Percentiles rank a stretch among this genome's conserved stretches.
Evolutionary conservation across 2,113 vertebrate genomes (phyloP).

Genomic region (Rhinopithecus roxellana): DNA sequence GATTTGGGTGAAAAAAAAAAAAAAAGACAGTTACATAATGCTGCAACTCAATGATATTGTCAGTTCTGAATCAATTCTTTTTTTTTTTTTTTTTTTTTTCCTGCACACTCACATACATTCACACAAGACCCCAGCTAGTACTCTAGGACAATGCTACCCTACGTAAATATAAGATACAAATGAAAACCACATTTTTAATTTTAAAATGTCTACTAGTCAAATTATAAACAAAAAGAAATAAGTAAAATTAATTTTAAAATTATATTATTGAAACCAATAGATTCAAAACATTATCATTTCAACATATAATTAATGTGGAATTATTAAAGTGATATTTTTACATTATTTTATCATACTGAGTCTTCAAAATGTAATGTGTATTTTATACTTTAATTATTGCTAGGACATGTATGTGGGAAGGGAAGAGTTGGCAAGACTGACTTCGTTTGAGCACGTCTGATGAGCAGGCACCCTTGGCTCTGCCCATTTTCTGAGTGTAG

Average conservation of each 20-base stretch:
- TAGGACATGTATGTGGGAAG: rapidly evolving
- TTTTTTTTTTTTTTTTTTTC: not conserved
- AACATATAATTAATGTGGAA: not conserved
- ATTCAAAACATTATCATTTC: not conserved
- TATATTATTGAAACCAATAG: not conserved
- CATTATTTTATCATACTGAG: not conserved
- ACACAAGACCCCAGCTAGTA: not conserved
- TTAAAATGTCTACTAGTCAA: not conserved
- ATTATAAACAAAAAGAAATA: not conserved
- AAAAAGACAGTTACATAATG: not conserved
- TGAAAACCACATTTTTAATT: not conserved
- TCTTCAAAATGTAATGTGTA: not conserved
- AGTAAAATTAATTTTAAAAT: not conserved
- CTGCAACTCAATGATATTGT: not conserved
- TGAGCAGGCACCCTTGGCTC: not conserved
- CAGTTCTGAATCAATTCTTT: not conserved
- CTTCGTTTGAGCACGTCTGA: not conserved
- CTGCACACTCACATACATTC: not conserved
- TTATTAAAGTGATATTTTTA: not conserved
- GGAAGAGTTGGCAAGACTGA: not conserved
- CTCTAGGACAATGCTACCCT: not conserved
- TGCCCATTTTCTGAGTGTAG: not conserved
- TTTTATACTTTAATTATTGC: not conserved
- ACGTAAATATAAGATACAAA: not conserved
- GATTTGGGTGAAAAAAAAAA: not conserved